phyloP scores from a whole-genome alignment of 2,888 invertebrate species.

The Eupithecia pulchellata region DNA sequence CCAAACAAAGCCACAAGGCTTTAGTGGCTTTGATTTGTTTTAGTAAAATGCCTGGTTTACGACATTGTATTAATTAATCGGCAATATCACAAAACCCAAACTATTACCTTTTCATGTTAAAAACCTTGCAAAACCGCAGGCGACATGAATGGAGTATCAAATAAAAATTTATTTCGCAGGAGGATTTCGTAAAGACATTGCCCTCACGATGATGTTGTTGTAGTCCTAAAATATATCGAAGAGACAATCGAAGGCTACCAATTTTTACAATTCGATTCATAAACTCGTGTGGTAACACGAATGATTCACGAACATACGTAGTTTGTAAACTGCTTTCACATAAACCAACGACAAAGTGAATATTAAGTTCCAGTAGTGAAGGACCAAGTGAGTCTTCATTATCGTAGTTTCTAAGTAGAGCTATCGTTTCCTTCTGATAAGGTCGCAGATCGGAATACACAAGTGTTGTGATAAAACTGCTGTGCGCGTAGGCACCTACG shows the following conservation, averaged over 20 bases:
- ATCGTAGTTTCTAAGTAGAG: neutral
- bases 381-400: neutral
- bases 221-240: slow-evolving; percentile 1
- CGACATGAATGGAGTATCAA: slow-evolving; percentile 5
- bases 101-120: slow-evolving; percentile 9
- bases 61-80: slow-evolving; percentile 10
- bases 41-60: neutral
- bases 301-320: neutral
- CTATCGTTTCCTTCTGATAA: slow-evolving; percentile 15
- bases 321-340: neutral
- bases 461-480: slow-evolving; percentile 50
- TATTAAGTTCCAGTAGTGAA: neutral
- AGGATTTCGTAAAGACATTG: neutral
- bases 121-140: slow-evolving; percentile 5
- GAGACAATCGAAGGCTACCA: slow-evolving; percentile 10
- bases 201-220: neutral
- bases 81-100: slow-evolving; percentile 5
- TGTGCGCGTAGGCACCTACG: slow-evolving; percentile 42
- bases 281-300: neutral
- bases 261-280: neutral
- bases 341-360: neutral
- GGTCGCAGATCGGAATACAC: slow-evolving; percentile 41
- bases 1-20: no score
- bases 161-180: neutral
- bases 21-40: neutral